phyloP scores from a whole-genome alignment of 2,888 invertebrate genomes.

The Mesochorus sp. region DNA sequence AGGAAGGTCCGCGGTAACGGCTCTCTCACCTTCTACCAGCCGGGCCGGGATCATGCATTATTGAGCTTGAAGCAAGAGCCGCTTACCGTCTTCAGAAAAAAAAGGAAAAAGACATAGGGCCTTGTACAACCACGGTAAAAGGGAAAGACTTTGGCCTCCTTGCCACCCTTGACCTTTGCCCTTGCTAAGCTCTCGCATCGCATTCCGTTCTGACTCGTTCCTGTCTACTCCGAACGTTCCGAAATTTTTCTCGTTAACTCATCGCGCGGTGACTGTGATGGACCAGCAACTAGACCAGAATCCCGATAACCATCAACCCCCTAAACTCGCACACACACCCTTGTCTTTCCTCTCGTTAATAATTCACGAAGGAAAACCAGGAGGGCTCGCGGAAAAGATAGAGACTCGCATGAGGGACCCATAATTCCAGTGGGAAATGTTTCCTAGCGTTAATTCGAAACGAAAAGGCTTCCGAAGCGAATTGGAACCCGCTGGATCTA shows the following conservation, averaged over 20 bases:
- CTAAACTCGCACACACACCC: constrained; percentile 1
- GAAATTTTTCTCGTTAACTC: constrained; percentile 58
- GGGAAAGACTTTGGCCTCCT: neutral
- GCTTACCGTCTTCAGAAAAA: constrained; percentile 36
- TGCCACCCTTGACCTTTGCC: constrained; percentile 31
- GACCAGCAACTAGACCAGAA: neutral
- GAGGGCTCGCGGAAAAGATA: neutral
- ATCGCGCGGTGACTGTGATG: constrained; percentile 18
- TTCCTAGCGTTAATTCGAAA: constrained; percentile 36
- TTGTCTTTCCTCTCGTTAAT: constrained; percentile 30
- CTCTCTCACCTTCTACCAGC: constrained; percentile 53
- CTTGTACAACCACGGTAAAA: neutral
- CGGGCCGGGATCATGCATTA: constrained; percentile 57
- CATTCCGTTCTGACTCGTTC: neutral
- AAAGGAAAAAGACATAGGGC: constrained; percentile 36
- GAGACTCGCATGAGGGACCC: constrained; percentile 13
- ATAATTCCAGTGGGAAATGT: constrained; percentile 15
- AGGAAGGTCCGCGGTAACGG: constrained; percentile 60
- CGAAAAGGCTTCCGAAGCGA: neutral
- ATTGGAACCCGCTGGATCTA: neutral
- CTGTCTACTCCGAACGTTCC: constrained; percentile 1
- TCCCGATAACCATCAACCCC: neutral
- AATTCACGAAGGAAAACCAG: constrained; percentile 33
- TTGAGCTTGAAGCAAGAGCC: constrained; percentile 41
- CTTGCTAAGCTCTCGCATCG: neutral